Conservation (phyloP, 2,888 invertebrate genomes). For the Dynastes tityus region DNA sequence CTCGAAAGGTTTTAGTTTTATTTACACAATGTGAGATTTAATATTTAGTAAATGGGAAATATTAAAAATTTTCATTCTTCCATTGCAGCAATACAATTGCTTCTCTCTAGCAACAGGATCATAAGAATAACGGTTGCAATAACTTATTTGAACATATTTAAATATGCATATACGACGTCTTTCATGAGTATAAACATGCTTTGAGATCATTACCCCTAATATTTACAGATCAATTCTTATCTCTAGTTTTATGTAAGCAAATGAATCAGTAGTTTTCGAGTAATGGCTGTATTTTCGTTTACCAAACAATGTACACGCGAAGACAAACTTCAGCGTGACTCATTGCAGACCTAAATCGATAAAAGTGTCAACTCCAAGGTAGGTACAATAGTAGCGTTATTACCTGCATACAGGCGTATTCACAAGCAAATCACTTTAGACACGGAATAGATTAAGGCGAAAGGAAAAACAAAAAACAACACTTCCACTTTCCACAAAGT, state of each 20-base stretch:
- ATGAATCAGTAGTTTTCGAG: slow-evolving; percentile 18
- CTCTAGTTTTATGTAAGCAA: slow-evolving; percentile 9
- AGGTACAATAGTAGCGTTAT: neutral
- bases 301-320: slow-evolving; percentile 13
- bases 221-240: neutral
- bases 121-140: no score
- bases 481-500: slow-evolving; percentile 15
- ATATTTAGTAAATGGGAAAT: no score
- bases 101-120: no score
- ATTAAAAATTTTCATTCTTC: no score
- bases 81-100: no score
- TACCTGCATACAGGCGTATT: slow-evolving; percentile 39
- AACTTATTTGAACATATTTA: no score
- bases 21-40: no score
- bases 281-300: slow-evolving; percentile 24
- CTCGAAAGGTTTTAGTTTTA: no score
- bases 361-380: slow-evolving; percentile 14
- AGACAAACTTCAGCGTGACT: slow-evolving; percentile 9
- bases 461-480: slow-evolving; percentile 2
- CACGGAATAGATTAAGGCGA: neutral
- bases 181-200: no score
- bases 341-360: slow-evolving; percentile 34
- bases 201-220: no score
- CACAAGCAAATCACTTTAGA: slow-evolving; percentile 12
- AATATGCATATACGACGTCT: no score